Percentiles rank a stretch among this genome's conserved stretches.
Conservation (phyloP, 2,888 invertebrate genomes). For the Metacarcinus magister region DNA sequence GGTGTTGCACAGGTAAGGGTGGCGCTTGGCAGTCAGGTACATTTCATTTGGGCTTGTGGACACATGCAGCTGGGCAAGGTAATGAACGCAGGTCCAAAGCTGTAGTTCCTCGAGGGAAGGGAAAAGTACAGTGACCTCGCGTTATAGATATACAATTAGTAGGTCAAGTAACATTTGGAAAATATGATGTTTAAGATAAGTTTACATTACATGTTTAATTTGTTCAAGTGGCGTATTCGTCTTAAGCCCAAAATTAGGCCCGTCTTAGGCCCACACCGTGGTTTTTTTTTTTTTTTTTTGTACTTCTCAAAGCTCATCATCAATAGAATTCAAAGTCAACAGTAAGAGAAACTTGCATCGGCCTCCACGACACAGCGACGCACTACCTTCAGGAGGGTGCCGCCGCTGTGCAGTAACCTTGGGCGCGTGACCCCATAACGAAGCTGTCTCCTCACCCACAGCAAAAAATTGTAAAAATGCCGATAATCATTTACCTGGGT, state of each 20-base stretch:
- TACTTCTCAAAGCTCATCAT: not conserved
- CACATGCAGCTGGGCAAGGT: not conserved
- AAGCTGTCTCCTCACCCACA: conserved; percentile 37
- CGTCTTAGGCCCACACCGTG: too few species aligned
- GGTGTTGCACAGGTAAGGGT: not conserved
- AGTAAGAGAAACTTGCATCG: not conserved
- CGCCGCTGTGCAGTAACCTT: not conserved
- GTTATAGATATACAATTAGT: too few species aligned
- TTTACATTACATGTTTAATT: too few species aligned
- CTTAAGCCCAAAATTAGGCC: too few species aligned
- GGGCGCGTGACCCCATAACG: not conserved
- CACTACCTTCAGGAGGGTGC: not conserved
- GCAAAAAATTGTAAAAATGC: conserved; percentile 3
- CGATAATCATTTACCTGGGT: conserved; percentile 55
- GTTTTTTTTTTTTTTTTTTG: not conserved
- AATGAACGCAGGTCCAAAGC: too few species aligned
- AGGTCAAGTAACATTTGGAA: too few species aligned
- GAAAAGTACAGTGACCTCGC: too few species aligned
- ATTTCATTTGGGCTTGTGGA: not conserved
- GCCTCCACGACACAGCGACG: not conserved
- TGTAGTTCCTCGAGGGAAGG: not conserved
- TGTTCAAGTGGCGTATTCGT: too few species aligned
- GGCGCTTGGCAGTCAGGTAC: not conserved
- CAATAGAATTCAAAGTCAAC: not conserved
- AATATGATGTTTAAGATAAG: too few species aligned